Evolutionary conservation across 2,113 vertebrate genomes (phyloP), one percentile per base, ranked within the genome.

Genomic region (Leptobrachium ailaonicum): DNA sequence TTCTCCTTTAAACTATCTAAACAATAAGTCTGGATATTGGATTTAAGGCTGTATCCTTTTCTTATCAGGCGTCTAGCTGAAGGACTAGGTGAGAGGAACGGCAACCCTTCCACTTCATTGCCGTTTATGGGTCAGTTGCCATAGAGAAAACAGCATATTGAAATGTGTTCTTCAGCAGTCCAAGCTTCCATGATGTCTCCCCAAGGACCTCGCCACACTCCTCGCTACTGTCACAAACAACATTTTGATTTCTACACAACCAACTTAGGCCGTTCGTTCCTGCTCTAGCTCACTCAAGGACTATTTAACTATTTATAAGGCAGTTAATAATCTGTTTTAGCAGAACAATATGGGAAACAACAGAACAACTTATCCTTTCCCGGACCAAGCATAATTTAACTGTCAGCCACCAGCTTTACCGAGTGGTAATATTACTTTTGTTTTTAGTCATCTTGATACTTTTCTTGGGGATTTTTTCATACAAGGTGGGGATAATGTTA

Each of bases 251-350:
- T 73, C 71, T 80, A 80, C 62, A 50, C 73, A 80, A 80, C 77
- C 60, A 67, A 67, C 71, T 82, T 82, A 73, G 70, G 60, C 63
- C 62, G 6, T 63, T 12, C 13, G 53, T 71, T 71, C 68, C 71
- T 41, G 47, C 75, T 66, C 14, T 2, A 47, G 79, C 71, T 82
- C 70, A 73, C 72, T 73, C 75, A 73, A 68, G 44, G 70, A 77
- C 67, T 73, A 73, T 77, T 77, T 82, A 82, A 77, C 75, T 82
- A 73, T 77, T 68, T 77, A 80, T 80, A 80, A 73, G 47, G 56
- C 56, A 66, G 71, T 73, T 73, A 66, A 73, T 73, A 80, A 80
- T 80, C 70, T 73, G 71, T 80, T 80, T 80, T 73, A 80, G 60
- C 58, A 67, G 77, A 80, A 73, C 54, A 64, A 45, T 54, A 45